A percentile compares a stretch with the other conserved stretches of the same genome.
Conservation (phyloP, 2,888 invertebrate genomes). For the Deroplatys truncata region DNA sequence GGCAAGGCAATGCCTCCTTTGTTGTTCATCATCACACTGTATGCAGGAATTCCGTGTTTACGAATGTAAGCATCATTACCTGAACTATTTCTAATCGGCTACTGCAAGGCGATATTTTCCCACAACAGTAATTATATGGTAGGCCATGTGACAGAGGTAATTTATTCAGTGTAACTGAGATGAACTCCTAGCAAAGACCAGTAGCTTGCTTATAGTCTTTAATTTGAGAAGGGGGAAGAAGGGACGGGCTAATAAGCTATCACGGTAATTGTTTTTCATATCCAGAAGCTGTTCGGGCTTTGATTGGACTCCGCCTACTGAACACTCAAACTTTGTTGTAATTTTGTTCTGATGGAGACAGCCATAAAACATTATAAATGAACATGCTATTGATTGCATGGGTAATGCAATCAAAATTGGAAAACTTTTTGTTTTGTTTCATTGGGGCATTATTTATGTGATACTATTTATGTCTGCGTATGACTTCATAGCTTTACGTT, state of each 20-base stretch:
- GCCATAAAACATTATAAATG: slow-evolving; percentile 11
- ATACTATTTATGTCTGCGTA: background rate
- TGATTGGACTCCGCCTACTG: slow-evolving; percentile 12
- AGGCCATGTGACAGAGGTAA: background rate
- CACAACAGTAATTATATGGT: background rate
- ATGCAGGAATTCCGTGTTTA: too few species aligned
- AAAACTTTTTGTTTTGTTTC: background rate
- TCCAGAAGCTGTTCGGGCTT: slow-evolving; percentile 2
- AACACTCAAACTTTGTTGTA: background rate
- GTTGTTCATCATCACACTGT: too few species aligned
- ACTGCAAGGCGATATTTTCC: background rate
- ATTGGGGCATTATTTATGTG: background rate
- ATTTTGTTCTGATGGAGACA: background rate
- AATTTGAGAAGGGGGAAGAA: slow-evolving; percentile 5
- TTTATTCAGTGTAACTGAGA: slow-evolving; percentile 6
- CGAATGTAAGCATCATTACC: too few species aligned
- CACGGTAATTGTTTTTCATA: slow-evolving; percentile 17
- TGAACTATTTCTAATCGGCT: too few species aligned
- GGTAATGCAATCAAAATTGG: background rate
- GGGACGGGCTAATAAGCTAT: slow-evolving; percentile 18
- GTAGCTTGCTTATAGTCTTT: slow-evolving; percentile 10
- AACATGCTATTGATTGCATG: background rate
- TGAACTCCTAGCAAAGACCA: background rate
- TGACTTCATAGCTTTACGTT: background rate
- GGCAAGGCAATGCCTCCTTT: too few species aligned